Evolutionary conservation across 2,113 vertebrate genomes (phyloP).

Genomic region (Oceanites oceanicus): DNA sequence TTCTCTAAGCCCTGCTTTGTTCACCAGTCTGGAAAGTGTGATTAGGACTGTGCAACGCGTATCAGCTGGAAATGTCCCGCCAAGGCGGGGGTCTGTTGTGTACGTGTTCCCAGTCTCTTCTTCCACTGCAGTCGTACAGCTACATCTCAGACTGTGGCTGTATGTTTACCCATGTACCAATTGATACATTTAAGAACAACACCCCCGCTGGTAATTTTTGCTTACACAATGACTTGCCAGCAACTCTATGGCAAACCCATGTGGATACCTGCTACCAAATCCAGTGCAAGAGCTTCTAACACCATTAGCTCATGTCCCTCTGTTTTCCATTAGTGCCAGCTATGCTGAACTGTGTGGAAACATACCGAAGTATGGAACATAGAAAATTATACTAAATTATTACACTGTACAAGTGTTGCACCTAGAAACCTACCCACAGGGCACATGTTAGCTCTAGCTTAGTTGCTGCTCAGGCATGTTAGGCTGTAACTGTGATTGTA

Average conservation of each 20-base stretch:
- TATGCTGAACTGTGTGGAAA: background rate
- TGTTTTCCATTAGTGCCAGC: background rate
- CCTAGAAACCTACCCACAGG: background rate
- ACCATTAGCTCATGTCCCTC: background rate
- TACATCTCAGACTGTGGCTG: background rate
- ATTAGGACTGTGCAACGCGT: background rate
- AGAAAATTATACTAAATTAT: background rate
- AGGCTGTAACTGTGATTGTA: background rate
- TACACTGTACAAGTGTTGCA: background rate
- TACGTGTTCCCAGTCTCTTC: background rate
- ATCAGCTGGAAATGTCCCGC: background rate
- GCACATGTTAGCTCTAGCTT: background rate
- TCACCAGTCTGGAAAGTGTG: background rate
- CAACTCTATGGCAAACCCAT: background rate
- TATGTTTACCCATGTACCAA: background rate
- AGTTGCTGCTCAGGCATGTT: background rate
- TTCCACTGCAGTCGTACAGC: background rate
- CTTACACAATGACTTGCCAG: background rate
- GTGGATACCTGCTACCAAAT: background rate
- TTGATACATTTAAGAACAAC: background rate
- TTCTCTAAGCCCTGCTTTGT: background rate
- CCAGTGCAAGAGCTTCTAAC: background rate
- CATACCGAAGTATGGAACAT: background rate
- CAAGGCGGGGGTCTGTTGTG: background rate
- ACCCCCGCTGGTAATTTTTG: background rate